These are phyloP conservation scores for Pandemis cinnamomeana DNA, from an alignment of 2,888 invertebrate genomes.

Conservation along the genomic window DNA sequence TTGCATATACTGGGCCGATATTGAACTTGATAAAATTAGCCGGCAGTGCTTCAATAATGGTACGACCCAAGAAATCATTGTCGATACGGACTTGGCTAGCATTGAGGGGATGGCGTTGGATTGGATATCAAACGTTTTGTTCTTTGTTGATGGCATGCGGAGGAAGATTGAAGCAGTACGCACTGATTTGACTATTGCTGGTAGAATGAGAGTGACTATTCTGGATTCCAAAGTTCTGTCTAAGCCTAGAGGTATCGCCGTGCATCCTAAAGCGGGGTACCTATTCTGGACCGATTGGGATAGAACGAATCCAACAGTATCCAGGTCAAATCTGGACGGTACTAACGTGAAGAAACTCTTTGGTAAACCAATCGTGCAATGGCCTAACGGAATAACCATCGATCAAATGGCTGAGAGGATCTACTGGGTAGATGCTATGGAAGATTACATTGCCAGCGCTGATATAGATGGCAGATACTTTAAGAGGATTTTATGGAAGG, in stretches of 20 bases:
- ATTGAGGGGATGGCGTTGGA: constrained; percentile 96
- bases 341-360: constrained; percentile 87
- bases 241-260: constrained; percentile 91
- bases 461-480: constrained; percentile 89
- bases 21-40: constrained; percentile 90
- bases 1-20: constrained; percentile 96
- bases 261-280: constrained; percentile 92
- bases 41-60: constrained; percentile 90
- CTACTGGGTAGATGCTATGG: constrained; percentile 94
- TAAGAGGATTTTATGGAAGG: constrained; percentile 86
- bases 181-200: constrained; percentile 83
- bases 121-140: constrained; percentile 94
- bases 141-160: constrained; percentile 93
- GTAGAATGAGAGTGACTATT: constrained; percentile 91
- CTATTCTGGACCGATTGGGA: constrained; percentile 96
- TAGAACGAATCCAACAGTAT: constrained; percentile 89
- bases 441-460: constrained; percentile 91
- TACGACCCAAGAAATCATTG: constrained; percentile 87
- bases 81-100: constrained; percentile 89
- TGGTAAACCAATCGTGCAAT: constrained; percentile 87
- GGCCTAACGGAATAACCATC: constrained; percentile 95
- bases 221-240: constrained; percentile 87
- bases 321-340: constrained; percentile 92
- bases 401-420: constrained; percentile 92
- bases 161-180: constrained; percentile 93